A percentile compares a stretch with the other conserved stretches of the same genome.
Evolutionary conservation across 2,113 vertebrate genomes (phyloP).

Genomic region (Seriola rivoliana): DNA sequence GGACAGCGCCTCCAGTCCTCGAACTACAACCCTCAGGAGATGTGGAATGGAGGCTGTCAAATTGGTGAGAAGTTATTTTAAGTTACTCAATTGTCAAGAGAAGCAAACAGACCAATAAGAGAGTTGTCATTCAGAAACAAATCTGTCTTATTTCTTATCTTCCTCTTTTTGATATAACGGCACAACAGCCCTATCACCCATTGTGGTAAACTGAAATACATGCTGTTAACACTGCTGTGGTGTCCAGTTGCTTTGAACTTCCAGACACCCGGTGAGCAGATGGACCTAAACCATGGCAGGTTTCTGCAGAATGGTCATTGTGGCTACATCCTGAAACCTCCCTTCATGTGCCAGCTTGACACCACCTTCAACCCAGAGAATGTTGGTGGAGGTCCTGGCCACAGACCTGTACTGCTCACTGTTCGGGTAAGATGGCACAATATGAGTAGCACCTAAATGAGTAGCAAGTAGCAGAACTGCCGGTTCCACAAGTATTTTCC

Average conservation of each 20-base stretch:
- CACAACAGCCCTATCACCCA: not conserved
- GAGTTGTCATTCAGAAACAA: not conserved
- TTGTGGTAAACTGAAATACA: not conserved
- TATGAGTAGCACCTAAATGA: not conserved
- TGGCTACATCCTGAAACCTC: slow-evolving; percentile 91
- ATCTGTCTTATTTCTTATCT: not conserved
- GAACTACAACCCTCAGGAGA: slow-evolving; percentile 97
- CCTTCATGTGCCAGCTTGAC: slow-evolving; percentile 81
- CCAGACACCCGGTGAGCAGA: slow-evolving; percentile 93
- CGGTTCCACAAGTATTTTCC: not conserved
- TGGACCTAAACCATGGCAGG: slow-evolving; percentile 93
- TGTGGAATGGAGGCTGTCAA: slow-evolving; percentile 97
- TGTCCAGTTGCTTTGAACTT: slow-evolving; percentile 94
- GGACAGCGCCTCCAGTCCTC: slow-evolving; percentile 93
- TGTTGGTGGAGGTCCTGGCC: slow-evolving; percentile 82
- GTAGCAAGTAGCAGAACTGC: no score
- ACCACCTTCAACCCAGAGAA: slow-evolving; percentile 87
- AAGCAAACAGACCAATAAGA: not conserved
- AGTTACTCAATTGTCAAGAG: not conserved
- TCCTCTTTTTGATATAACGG: not conserved
- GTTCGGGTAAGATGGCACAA: slow-evolving; percentile 78
- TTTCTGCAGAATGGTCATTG: slow-evolving; percentile 91
- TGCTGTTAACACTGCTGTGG: not conserved
- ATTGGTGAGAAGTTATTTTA: slow-evolving; percentile 85
- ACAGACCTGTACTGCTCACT: slow-evolving; percentile 82